Conservation (phyloP, 2,113 vertebrate genomes). For the Collichthys lucidus region DNA sequence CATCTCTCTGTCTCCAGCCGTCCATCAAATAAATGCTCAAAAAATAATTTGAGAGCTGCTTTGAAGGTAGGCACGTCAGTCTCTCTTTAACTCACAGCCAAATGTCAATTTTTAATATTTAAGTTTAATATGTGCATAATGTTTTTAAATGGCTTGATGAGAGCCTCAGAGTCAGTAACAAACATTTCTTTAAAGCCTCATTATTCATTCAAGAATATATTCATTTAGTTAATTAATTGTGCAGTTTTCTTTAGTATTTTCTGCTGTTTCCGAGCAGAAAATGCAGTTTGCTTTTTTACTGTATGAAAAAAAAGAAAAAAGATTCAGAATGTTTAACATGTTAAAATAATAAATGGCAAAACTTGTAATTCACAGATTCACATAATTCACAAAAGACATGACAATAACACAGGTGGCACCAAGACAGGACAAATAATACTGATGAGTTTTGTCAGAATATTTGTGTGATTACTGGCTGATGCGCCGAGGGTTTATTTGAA, state of each 20-base stretch:
- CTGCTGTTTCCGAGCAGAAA: neutral
- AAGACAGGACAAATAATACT: neutral
- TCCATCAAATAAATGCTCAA: too few species aligned
- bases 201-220: neutral
- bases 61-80: neutral
- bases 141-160: neutral
- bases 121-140: neutral
- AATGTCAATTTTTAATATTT: neutral
- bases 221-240: neutral
- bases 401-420: neutral
- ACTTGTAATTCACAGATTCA: neutral
- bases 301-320: too few species aligned
- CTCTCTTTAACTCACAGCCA: neutral
- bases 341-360: neutral
- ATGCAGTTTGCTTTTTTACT: too few species aligned
- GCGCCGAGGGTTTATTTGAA: neutral
- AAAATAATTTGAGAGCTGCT: neutral
- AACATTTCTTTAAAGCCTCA: neutral
- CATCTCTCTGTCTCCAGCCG: too few species aligned
- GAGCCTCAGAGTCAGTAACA: neutral
- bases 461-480: slow-evolving; percentile 16
- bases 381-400: neutral
- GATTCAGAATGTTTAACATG: neutral
- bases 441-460: slow-evolving; percentile 8
- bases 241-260: neutral